Evolutionary conservation across 2,888 invertebrate genomes (phyloP), one percentile per base, ranked within the genome.

Genomic region (Argyra leucocephala): DNA sequence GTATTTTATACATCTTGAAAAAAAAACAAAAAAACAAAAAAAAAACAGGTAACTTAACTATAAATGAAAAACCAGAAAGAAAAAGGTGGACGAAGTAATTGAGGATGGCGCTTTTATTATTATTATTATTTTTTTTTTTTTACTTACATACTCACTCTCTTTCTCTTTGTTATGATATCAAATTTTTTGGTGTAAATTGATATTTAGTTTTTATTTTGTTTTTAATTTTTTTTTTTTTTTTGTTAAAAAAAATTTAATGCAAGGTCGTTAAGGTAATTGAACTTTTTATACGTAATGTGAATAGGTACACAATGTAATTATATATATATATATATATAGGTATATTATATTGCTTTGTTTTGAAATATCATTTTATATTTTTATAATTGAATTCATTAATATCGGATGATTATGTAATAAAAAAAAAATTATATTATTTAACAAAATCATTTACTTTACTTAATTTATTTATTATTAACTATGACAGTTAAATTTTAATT

Each of bases 41-140:
- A 37, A 48, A 48, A 48, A 48, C 48, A 18, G 48, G 15, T 2
- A 48, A 48, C 18, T 18, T 18, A 37, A 31, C 12, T 18, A n/a
- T 18, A 18, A 48, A 48, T 18, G 7, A 37, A 37, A 48, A 12
- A 48, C 48, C 12, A 15, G n/a, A 48, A 48, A 48, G 2, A 18
- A 48, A 31, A 48, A 48, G 48, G 48, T 48, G 48, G 48, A 48
- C 48, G n/a, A 48, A 48, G 48, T 3, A 48, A 48, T 48, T 48
- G 48, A 48, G 48, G 48, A 48, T 48, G 48, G 48, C 48, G 48
- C 48, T 48, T 48, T 48, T 48, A 12, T 48, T 48, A 3, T 15
- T 48, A 31, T 31, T 31, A 7, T 31, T 31, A 7, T 31, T 31
- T 31, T 48, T 15, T 18, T 48, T 48, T 18, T 48, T 48, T n/a